Percentiles rank a stretch among this genome's conserved stretches.
phyloP scores from a whole-genome alignment of 2,888 invertebrate genomes.

The Epinotia bilunana region DNA sequence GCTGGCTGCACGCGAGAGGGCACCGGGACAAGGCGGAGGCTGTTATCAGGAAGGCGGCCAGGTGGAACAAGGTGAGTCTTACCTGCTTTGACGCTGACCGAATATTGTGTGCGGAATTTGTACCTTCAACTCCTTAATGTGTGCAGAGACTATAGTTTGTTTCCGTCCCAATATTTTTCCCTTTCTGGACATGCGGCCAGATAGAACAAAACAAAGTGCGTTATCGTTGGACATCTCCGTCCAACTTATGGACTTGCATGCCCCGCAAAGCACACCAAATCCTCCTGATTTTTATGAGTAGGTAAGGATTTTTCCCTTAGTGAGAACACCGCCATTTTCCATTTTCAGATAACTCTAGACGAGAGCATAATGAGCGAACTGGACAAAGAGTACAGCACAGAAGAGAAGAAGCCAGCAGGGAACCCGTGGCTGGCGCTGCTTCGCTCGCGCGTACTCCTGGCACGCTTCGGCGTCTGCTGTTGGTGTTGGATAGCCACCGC shows the following conservation, averaged over 20 bases:
- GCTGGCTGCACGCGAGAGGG: slow-evolving; percentile 89
- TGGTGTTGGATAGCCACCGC: slow-evolving; percentile 90
- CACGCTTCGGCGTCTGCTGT: slow-evolving; percentile 63
- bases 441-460: slow-evolving; percentile 64
- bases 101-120: no score
- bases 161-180: no score
- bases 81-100: no score
- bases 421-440: slow-evolving; percentile 66
- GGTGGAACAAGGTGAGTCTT: slow-evolving; percentile 83
- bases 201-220: no score
- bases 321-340: neutral
- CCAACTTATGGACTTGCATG: no score
- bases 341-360: slow-evolving; percentile 60
- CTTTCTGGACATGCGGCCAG: no score
- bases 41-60: slow-evolving; percentile 85
- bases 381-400: slow-evolving; percentile 48
- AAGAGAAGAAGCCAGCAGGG: slow-evolving; percentile 40
- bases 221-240: no score
- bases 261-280: no score
- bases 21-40: slow-evolving; percentile 82
- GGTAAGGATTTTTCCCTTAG: no score
- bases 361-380: slow-evolving; percentile 63
- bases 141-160: no score
- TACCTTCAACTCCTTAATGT: no score
- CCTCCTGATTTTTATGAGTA: no score